These are phyloP conservation scores for Tricholaema leucomelas DNA, from an alignment of 2,113 vertebrate species.

Conservation along the genomic window DNA sequence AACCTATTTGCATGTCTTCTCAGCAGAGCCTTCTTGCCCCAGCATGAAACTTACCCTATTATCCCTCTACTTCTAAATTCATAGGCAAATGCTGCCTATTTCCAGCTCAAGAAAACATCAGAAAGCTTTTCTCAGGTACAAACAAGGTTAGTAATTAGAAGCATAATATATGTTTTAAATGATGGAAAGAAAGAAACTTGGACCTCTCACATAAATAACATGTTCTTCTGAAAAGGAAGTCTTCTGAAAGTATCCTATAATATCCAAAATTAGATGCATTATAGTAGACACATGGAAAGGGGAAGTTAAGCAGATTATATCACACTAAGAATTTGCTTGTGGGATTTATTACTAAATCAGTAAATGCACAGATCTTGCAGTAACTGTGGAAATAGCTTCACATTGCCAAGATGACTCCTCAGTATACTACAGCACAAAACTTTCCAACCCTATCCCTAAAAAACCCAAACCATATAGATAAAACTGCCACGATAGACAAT, in stretches of 20 bases:
- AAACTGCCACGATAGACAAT: not conserved
- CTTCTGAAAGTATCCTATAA: conserved; percentile 10
- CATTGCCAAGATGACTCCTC: not conserved
- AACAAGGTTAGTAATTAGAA: not conserved
- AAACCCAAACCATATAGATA: not conserved
- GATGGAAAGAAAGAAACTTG: conserved; percentile 35
- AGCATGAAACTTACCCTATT: not conserved
- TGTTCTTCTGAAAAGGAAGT: conserved; percentile 24
- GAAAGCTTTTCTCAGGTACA: conserved; percentile 47
- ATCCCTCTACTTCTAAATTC: not conserved
- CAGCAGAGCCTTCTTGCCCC: not conserved
- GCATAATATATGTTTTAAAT: conserved; percentile 36
- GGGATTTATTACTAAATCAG: conserved; percentile 52
- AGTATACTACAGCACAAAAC: not conserved
- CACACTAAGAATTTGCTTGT: not conserved
- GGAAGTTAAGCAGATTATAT: not conserved
- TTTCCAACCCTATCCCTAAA: not conserved
- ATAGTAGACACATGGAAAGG: not conserved
- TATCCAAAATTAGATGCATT: not conserved
- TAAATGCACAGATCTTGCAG: conserved; percentile 18
- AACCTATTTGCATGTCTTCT: not conserved
- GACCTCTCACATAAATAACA: not conserved
- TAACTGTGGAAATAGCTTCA: conserved; percentile 21
- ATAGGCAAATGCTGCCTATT: not conserved
- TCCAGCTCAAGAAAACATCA: conserved; percentile 44